Evolutionary conservation across 1,140 invertebrate species (phyloP).

Genomic region (Olivierus martensii): DNA sequence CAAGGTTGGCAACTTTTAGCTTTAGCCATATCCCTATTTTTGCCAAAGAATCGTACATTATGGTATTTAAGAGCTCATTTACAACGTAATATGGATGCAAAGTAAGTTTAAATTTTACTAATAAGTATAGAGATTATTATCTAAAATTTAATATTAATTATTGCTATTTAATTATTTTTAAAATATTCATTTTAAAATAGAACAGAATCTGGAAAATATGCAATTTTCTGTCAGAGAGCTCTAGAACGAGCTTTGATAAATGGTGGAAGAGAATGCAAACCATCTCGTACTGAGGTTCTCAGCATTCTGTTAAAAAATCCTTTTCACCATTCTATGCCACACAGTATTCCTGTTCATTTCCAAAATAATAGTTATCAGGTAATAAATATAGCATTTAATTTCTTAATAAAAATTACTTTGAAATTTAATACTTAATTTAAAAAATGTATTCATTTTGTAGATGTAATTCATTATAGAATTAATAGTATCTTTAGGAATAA

Average conservation of each 20-base stretch:
- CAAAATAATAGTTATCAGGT: conserved; percentile 85
- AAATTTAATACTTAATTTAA: no score
- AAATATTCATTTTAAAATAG: no score
- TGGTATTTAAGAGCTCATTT: conserved; percentile 90
- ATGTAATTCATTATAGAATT: no score
- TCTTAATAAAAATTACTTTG: no score
- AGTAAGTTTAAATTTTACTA: conserved; percentile 25
- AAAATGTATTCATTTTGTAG: no score
- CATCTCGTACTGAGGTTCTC: conserved; percentile 88
- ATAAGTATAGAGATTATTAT: no score
- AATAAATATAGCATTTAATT: neutral
- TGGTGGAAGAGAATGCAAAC: conserved; percentile 72
- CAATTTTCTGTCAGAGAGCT: conserved; percentile 84
- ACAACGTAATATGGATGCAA: conserved; percentile 74
- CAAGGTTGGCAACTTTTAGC: conserved; percentile 91
- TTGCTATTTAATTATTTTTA: no score
- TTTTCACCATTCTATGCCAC: conserved; percentile 87
- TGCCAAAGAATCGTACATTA: conserved; percentile 77
- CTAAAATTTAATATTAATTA: no score
- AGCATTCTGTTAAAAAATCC: conserved; percentile 92
- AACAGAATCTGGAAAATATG: conserved; percentile 81
- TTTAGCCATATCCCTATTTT: conserved; percentile 79
- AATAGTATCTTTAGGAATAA: no score
- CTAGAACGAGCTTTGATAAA: conserved; percentile 73
- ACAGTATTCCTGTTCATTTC: conserved; percentile 91